Percentiles rank a stretch among this genome's conserved stretches.
Conservation (phyloP, 2,888 invertebrate species). For the Philonicus albiceps region DNA sequence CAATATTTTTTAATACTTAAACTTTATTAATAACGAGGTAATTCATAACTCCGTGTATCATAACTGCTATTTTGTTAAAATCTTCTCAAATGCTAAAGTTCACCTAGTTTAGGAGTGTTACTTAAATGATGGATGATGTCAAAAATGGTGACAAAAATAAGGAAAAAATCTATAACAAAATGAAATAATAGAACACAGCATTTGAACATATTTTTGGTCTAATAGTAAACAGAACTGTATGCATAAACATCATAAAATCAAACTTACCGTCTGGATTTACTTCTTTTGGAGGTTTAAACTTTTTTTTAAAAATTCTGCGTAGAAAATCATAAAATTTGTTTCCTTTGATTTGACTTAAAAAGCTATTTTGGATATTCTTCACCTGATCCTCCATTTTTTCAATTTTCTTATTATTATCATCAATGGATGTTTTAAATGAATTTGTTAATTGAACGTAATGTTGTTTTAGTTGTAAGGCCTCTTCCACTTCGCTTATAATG, state of each 20-base stretch:
- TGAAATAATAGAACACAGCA: no score
- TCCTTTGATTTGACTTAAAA: slow-evolving; percentile 69
- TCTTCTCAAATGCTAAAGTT: no score
- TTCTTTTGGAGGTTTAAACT: slow-evolving; percentile 76
- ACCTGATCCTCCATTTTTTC: slow-evolving; percentile 64
- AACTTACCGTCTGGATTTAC: slow-evolving; percentile 65
- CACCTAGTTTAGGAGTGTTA: no score
- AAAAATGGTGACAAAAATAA: no score
- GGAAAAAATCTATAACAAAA: no score
- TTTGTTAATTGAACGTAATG: slow-evolving; percentile 66
- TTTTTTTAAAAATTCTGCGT: slow-evolving; percentile 82
- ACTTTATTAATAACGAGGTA: no score
- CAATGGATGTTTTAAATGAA: slow-evolving; percentile 66
- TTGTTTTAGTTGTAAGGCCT: slow-evolving; percentile 66
- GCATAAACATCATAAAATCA: neutral
- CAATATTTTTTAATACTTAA: no score
- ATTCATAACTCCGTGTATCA: no score
- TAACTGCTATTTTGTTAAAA: no score
- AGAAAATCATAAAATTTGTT: slow-evolving; percentile 83
- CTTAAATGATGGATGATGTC: no score
- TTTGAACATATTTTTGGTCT: neutral
- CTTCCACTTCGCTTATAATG: slow-evolving; percentile 69
- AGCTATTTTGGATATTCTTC: slow-evolving; percentile 66
- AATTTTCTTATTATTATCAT: slow-evolving; percentile 63
- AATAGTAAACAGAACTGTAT: neutral